A percentile compares a stretch with the other conserved stretches of the same genome.
These are phyloP conservation scores for Euglossa dilemma DNA, from an alignment of 1,140 invertebrate species.

Conservation along the genomic window DNA sequence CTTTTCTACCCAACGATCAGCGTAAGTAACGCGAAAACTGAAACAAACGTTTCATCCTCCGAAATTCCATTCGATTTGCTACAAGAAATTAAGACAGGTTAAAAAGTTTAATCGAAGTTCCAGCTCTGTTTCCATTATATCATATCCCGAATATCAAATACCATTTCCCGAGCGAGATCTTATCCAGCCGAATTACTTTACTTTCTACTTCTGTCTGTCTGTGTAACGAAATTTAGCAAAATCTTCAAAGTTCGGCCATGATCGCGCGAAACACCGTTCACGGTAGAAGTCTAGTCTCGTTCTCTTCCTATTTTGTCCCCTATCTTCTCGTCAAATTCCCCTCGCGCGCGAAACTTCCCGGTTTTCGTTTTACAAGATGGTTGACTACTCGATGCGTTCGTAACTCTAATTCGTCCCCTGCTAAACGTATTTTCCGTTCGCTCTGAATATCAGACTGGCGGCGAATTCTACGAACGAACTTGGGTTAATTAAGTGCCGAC, in stretches of 20 bases:
- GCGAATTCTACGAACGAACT: not conserved
- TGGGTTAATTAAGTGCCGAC: constrained; percentile 22
- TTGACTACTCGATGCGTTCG: not conserved
- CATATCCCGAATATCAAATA: too few species aligned
- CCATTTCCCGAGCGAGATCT: too few species aligned
- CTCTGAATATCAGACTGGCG: not conserved
- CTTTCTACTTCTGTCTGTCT: too few species aligned
- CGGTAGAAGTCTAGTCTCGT: too few species aligned
- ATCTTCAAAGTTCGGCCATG: not conserved
- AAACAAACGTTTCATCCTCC: too few species aligned
- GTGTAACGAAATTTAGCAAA: not conserved
- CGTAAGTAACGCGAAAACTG: too few species aligned
- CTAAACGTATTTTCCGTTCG: not conserved
- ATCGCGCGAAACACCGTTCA: not conserved
- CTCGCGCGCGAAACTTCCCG: not conserved
- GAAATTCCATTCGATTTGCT: too few species aligned
- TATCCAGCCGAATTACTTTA: too few species aligned
- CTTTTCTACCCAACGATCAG: too few species aligned
- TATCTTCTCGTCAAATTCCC: not conserved
- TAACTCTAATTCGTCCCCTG: not conserved
- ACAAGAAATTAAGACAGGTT: too few species aligned
- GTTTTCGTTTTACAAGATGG: not conserved
- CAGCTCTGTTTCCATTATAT: too few species aligned
- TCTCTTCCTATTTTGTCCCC: not conserved
- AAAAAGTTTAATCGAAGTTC: too few species aligned